Base-by-base conservation (phyloP, 1,140 invertebrate genomes). In the Dinoponera quadriceps region DNA sequence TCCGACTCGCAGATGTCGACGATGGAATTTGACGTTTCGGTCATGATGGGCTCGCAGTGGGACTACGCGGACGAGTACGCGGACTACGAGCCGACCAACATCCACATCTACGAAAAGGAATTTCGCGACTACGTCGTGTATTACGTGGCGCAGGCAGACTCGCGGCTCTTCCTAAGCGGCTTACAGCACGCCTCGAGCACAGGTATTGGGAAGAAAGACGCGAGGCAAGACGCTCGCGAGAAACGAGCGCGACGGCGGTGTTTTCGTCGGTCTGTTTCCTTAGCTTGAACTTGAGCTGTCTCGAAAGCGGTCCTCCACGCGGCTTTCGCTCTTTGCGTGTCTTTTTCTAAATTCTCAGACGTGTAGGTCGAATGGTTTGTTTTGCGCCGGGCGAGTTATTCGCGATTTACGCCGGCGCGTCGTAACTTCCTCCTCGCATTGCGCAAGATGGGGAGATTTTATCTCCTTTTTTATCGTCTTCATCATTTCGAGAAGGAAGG, bases 101-200 rank as follows among this genome's bases (percentile, higher is more conserved):
- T 95, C 48, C 86, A 90, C 13, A 94, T 95, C 29, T 92, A 91
- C 49, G 92, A 94, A 84, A 93, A 88, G 48, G 82, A 93, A 49
- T 87, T 89, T 44, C 82, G 85, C 5, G 92, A 94, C 77, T 95
- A 93, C 63, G 90, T 94, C n/a, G 94, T 94, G 7, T 92, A 93
- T 84, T 95, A 94, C 82, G 88, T 92, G 4, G 90, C 68, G 33
- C 66, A 69, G 48, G 75, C 48, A 13, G 62, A 81, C 22, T 74
- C 78, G 0, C 55, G 25, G 11, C 20, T 59, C 1, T 57, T 60
- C 4, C 33, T 68, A n/a, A 27, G 49, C n/a, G 7, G 25, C 7
- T 57, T 55, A 22, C 60, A 60, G 18, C 20, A 29, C 7, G 0
- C 18, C 3, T 55, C 51, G 13, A 60, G 49, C 48, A 57, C 74